A percentile compares a stretch with the other conserved stretches of the same genome.
These are phyloP conservation scores for Colinus virginianus DNA, from an alignment of 2,113 vertebrate genomes.

Conservation along the genomic window DNA sequence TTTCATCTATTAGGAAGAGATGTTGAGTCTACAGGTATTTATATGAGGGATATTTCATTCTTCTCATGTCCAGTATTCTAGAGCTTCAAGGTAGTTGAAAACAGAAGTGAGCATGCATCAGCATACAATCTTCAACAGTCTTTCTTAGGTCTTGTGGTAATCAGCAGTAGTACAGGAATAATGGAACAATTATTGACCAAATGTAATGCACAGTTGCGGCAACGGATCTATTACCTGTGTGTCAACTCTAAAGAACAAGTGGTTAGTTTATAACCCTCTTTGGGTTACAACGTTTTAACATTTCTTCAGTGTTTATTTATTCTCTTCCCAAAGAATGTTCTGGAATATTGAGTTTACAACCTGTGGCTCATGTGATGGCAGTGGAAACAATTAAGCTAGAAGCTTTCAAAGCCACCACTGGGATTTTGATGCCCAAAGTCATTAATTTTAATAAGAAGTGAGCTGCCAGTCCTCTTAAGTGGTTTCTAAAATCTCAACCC, in stretches of 20 bases:
- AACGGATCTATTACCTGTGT: background rate
- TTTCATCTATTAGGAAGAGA: background rate
- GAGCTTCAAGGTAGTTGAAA: background rate
- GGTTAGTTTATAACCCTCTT: constrained; percentile 69
- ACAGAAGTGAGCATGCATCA: background rate
- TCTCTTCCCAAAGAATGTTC: constrained; percentile 69
- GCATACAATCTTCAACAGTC: background rate
- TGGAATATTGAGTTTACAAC: constrained; percentile 69
- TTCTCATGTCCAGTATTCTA: background rate
- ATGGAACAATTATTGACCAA: background rate
- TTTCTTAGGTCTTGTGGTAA: background rate
- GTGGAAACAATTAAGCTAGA: constrained; percentile 69
- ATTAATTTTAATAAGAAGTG: constrained; percentile 70
- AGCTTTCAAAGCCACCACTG: constrained; percentile 60
- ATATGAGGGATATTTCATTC: background rate
- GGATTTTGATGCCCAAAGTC: constrained; percentile 68
- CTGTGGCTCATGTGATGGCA: constrained; percentile 63
- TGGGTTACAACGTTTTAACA: constrained; percentile 58
- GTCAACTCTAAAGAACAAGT: background rate
- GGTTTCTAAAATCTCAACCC: constrained; percentile 63
- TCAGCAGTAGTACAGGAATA: background rate
- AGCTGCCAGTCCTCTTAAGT: constrained; percentile 61
- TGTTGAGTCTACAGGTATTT: background rate
- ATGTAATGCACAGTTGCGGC: background rate
- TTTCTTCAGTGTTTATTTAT: constrained; percentile 69